phyloP scores from a whole-genome alignment of 2,797 vertebrate species.

The Cercopithecus diana region DNA sequence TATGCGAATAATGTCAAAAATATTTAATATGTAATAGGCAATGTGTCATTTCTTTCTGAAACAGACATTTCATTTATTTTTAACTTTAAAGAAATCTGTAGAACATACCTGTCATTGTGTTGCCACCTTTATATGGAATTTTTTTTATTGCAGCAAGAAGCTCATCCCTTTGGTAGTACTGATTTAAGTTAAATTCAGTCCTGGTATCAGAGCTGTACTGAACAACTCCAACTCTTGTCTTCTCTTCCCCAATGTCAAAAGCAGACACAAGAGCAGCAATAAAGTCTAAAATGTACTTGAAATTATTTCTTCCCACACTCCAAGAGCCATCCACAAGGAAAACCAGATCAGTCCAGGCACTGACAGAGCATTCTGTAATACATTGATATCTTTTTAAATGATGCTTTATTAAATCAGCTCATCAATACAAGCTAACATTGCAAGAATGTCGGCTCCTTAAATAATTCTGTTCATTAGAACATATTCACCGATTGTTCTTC shows the following conservation, averaged over 20 bases:
- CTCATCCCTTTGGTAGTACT: conserved; percentile 87
- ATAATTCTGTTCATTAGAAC: background rate
- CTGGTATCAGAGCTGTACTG: conserved; percentile 92
- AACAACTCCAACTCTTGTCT: conserved; percentile 93
- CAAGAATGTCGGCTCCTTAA: background rate
- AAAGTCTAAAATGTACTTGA: conserved; percentile 91
- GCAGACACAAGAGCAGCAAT: conserved; percentile 91
- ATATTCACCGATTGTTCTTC: background rate
- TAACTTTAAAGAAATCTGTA: background rate
- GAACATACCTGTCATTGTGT: conserved; percentile 92
- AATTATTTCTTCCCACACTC: conserved; percentile 92
- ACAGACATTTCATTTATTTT: background rate
- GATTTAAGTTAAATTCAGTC: conserved; percentile 93
- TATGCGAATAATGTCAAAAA: background rate
- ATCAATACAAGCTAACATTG: background rate
- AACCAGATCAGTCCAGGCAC: conserved; percentile 91
- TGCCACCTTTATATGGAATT: conserved; percentile 93
- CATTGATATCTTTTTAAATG: conserved; percentile 12
- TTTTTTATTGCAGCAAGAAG: conserved; percentile 91
- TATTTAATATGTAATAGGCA: background rate
- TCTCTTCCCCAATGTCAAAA: conserved; percentile 93
- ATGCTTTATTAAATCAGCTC: background rate
- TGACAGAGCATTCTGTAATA: conserved; percentile 91
- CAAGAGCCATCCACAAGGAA: conserved; percentile 95
- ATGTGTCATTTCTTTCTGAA: background rate